Evolutionary conservation across 1,140 invertebrate genomes (phyloP), one percentile per base, ranked within the genome.

Genomic region (Bombus affinis): DNA sequence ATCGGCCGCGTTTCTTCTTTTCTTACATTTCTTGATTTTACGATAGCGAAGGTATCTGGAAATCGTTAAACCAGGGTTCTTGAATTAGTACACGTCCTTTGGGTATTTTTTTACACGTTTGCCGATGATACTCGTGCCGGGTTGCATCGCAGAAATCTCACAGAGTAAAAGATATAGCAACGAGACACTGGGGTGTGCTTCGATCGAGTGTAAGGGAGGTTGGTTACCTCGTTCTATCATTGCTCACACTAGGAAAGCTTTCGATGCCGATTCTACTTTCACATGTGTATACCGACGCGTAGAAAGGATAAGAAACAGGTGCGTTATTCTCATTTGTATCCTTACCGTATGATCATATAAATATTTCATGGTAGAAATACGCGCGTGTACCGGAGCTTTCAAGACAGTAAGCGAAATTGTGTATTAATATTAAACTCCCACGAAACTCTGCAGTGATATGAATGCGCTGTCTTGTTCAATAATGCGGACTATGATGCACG

Each of bases 371-470:
- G 71, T 4, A 39, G 42, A 65, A 82, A 86, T 78, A 82, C 77
- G 84, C 73, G 65, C 15, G 8, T 71, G 70, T 53, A 8, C 9
- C 47, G 44, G 35, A 80, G 66, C 57, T 72, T 71, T 71, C 89
- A 75, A 86, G 90, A 91, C 83, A 89, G 84, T 71, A 82, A 83
- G 62, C 72, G 83, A 91, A 92, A 92, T 92, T 92, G 91, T 84
- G 87, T 92, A 92, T 92, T 90, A 91, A 92, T 92, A 91, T 92
- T 92, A 91, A 92, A 92, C 86, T 72, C 59, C 77, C 73, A 79
- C 59, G 73, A 87, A 90, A 84, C 68, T 86, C 73, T n/a, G 86
- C 57, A 74, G 71, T 53, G 71, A 32, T 62, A 62, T 73, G 77
- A 68, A 91, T 86, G 66, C 37, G 35, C 79, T 47, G 74, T 74